phyloP scores from a whole-genome alignment of 1,140 invertebrate species.

The Sycophila sp. region DNA sequence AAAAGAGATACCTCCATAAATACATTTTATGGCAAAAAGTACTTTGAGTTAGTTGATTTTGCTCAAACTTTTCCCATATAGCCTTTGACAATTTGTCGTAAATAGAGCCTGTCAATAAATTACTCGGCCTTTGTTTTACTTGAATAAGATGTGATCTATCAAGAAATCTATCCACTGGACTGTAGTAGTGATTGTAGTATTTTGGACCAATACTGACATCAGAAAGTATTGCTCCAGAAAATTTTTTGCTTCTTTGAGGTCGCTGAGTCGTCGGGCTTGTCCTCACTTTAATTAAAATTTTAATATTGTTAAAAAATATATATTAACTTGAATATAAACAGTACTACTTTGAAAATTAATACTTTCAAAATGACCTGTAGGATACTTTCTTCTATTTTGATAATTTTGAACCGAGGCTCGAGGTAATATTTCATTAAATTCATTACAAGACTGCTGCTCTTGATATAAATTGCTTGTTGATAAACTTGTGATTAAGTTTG shows the following conservation, averaged over 20 bases:
- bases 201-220: slow-evolving; percentile 46
- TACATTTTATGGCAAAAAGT: slow-evolving; percentile 85
- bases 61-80: slow-evolving; percentile 82
- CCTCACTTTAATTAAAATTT: slow-evolving; percentile 50
- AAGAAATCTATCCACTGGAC: slow-evolving; percentile 67
- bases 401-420: slow-evolving; percentile 55
- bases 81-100: slow-evolving; percentile 77
- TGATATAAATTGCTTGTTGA: slow-evolving; percentile 55
- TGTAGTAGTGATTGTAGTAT: slow-evolving; percentile 41
- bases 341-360: not conserved
- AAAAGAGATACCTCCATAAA: slow-evolving; percentile 81
- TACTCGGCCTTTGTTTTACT: slow-evolving; percentile 54
- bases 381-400: slow-evolving; percentile 58
- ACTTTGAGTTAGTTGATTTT: slow-evolving; percentile 81
- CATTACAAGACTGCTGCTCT: slow-evolving; percentile 49
- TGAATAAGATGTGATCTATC: slow-evolving; percentile 64
- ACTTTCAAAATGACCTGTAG: slow-evolving; percentile 46
- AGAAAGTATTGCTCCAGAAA: slow-evolving; percentile 43
- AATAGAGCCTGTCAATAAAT: slow-evolving; percentile 65
- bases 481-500: slow-evolving; percentile 44
- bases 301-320: slow-evolving; percentile 19
- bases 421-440: slow-evolving; percentile 44
- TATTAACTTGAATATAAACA: not conserved
- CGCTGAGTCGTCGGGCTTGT: slow-evolving; percentile 55
- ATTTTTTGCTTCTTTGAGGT: slow-evolving; percentile 54